Conservation (phyloP, 2,113 vertebrate genomes). For the Setophaga kirtlandii region DNA sequence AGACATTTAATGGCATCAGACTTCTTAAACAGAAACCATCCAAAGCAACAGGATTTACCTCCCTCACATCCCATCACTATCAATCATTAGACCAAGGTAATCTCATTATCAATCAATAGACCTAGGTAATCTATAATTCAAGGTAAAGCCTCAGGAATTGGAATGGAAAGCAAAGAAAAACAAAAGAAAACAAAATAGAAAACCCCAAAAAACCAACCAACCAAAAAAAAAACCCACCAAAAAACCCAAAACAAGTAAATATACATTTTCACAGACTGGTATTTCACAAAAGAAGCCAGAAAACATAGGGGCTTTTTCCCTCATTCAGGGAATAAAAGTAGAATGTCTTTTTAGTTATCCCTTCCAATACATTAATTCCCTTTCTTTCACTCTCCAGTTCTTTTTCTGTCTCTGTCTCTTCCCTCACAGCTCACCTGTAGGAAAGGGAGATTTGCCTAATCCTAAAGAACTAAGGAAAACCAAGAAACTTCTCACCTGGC, state of each 20-base stretch:
- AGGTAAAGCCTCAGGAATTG: neutral
- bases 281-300: neutral
- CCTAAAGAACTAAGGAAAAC: neutral
- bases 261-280: neutral
- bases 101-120: neutral
- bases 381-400: neutral
- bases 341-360: neutral
- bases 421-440: neutral
- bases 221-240: no score
- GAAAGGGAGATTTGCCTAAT: neutral
- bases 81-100: neutral
- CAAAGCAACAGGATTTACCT: neutral
- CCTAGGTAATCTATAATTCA: neutral
- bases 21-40: neutral
- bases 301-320: fast-evolving
- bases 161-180: neutral
- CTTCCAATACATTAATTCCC: neutral
- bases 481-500: neutral
- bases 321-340: neutral
- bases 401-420: neutral
- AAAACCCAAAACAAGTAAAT: neutral
- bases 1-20: neutral
- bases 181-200: neutral
- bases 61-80: neutral
- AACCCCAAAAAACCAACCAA: neutral